These are phyloP conservation scores for Diplolepis rosae DNA, from an alignment of 2,888 invertebrate species.

Conservation along the genomic window DNA sequence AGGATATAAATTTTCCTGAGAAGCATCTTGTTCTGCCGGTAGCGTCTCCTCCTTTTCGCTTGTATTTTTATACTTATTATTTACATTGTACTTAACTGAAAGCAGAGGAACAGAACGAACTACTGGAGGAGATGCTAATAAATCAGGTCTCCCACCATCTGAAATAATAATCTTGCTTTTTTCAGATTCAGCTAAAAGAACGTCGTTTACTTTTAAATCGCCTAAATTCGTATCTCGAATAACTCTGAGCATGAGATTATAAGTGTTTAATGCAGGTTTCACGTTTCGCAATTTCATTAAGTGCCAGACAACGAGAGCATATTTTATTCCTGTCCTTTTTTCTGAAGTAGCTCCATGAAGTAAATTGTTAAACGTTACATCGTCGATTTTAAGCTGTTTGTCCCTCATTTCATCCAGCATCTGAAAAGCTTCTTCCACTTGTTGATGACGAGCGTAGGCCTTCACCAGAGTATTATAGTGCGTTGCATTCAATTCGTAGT, in stretches of 20 bases:
- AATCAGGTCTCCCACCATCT: slow-evolving; percentile 77
- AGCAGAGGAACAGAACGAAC: slow-evolving; percentile 49
- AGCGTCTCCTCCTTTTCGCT: background rate
- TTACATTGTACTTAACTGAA: slow-evolving; percentile 70
- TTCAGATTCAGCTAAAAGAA: slow-evolving; percentile 40
- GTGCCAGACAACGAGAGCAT: slow-evolving; percentile 90
- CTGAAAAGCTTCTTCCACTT: slow-evolving; percentile 84
- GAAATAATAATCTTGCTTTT: slow-evolving; percentile 41
- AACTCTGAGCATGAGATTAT: slow-evolving; percentile 87
- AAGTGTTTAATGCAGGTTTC: slow-evolving; percentile 82
- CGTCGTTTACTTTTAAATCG: slow-evolving; percentile 66
- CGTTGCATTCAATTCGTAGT: slow-evolving; percentile 81
- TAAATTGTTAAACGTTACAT: slow-evolving; percentile 85
- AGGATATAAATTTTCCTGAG: background rate
- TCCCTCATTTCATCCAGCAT: slow-evolving; percentile 89
- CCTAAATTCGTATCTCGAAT: slow-evolving; percentile 89
- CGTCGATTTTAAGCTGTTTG: slow-evolving; percentile 78
- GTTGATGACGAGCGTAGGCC: slow-evolving; percentile 90
- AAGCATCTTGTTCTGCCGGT: background rate
- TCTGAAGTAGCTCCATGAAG: slow-evolving; percentile 90
- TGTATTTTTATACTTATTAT: background rate
- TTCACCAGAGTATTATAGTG: slow-evolving; percentile 94
- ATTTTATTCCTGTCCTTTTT: slow-evolving; percentile 85
- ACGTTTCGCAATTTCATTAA: slow-evolving; percentile 82
- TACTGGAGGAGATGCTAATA: slow-evolving; percentile 76